Conservation (phyloP, 2,888 invertebrate species). For the Steinernema carpocapsae region DNA sequence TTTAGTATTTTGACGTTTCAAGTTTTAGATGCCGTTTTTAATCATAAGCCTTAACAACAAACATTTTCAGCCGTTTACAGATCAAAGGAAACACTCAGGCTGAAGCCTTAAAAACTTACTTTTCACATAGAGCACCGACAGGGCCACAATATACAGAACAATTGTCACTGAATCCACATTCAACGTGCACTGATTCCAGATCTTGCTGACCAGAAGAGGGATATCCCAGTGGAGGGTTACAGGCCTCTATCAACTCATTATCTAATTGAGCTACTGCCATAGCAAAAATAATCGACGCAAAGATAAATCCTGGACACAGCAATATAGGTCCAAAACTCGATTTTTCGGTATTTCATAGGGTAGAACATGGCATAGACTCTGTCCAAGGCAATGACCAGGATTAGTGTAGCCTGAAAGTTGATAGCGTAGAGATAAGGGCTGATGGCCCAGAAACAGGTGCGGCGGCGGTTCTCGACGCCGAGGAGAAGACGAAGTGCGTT, state of each 20-base stretch:
- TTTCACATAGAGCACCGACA: background rate
- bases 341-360: slow-evolving; percentile 3
- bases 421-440: slow-evolving; percentile 15
- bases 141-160: background rate
- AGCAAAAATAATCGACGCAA: background rate
- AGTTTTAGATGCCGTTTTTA: no score
- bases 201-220: background rate
- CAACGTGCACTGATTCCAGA: background rate
- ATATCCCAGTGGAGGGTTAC: slow-evolving; percentile 9
- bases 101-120: slow-evolving; percentile 2
- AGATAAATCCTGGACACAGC: background rate
- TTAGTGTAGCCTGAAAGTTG: background rate
- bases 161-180: background rate
- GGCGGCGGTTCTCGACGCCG: background rate
- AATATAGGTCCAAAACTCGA: background rate
- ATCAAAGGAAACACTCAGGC: no score
- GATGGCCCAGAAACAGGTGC: slow-evolving; percentile 20
- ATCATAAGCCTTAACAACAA: no score
- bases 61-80: no score
- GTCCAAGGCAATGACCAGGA: background rate
- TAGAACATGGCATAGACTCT: slow-evolving; percentile 1
- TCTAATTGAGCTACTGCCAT: background rate
- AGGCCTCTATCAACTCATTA: background rate
- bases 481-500: background rate
- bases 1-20: no score